A percentile compares a stretch with the other conserved stretches of the same genome.
phyloP scores from a whole-genome alignment of 2,113 vertebrate species.

The Hippocampus barbouri region DNA sequence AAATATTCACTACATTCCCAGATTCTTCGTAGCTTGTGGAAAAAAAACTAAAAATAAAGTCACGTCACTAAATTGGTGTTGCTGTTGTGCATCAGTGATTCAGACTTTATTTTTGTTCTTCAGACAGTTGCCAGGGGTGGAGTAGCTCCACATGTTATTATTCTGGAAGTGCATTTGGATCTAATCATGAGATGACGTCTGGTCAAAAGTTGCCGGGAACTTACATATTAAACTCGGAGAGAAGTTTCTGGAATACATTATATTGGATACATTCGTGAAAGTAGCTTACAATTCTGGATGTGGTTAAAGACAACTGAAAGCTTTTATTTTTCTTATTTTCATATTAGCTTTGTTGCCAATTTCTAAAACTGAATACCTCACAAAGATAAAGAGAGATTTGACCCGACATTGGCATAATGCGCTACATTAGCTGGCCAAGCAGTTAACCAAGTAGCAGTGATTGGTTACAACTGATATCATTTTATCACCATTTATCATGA shows the following conservation, averaged over 20 bases:
- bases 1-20: constrained; percentile 6
- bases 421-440: no score
- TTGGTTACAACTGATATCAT: no score
- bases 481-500: no score
- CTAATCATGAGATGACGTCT: background rate
- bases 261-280: background rate
- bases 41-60: background rate
- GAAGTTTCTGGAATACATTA: background rate
- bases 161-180: background rate
- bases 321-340: no score
- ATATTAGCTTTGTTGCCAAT: no score
- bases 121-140: background rate
- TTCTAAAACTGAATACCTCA: no score
- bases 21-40: background rate
- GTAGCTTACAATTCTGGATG: no score
- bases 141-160: background rate
- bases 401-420: no score
- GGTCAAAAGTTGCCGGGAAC: background rate
- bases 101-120: background rate
- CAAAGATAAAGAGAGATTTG: no score
- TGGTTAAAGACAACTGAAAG: no score
- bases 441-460: no score
- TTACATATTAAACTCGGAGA: background rate
- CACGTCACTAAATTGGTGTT: background rate
- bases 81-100: background rate